Evolutionary conservation across 2,113 vertebrate genomes (phyloP), one percentile per base, ranked within the genome.

Genomic region (Scytalopus superciliaris): DNA sequence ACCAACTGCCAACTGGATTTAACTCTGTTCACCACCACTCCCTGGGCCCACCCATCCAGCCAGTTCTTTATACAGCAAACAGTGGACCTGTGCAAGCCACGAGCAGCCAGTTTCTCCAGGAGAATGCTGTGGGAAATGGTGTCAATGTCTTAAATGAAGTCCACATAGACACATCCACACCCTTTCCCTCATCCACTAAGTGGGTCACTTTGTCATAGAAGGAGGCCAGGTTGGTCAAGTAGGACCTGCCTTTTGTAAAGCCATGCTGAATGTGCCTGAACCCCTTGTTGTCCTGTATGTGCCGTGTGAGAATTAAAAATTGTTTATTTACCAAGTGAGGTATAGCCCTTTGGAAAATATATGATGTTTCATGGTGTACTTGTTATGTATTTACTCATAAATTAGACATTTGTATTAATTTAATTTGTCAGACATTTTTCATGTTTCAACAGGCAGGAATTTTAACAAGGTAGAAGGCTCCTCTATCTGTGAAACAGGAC

Each of bases 121-220:
- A 55, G 24, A 45, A 30, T 47, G 23, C 9, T 28, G 55, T 7
- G 16, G 33, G 12, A 59, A 74, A 59, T 19, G 1, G 31, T 37
- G 5, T 8, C 12, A 44, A 37, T 37, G 3, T 12, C 50, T 52
- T 52, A n/a, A 7, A 44, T 37, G 22, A 57, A 19, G 27, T 28
- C 22, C 42, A 31, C 0, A 0, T 6, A 44, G 15, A 24, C 44
- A 59, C 3, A 57, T 7, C 18, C 30, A 66, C 23, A 44, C 12
- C 19, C 52, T 73, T 57, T 73, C 59, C 17, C 27, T 59, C 33
- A 33, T 39, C 28, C 68, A 33, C 3, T 28, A 12, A 23, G 18
- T 19, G 18, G 22, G 15, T 44, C 52, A 19, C 3, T 37, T 66
- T 44, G 60, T 28, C 27, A 33, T 3, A 19, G 67, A 22, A 35